A percentile compares a stretch with the other conserved stretches of the same genome.
phyloP scores from a whole-genome alignment of 2,113 vertebrate species.

The Puma concolor region DNA sequence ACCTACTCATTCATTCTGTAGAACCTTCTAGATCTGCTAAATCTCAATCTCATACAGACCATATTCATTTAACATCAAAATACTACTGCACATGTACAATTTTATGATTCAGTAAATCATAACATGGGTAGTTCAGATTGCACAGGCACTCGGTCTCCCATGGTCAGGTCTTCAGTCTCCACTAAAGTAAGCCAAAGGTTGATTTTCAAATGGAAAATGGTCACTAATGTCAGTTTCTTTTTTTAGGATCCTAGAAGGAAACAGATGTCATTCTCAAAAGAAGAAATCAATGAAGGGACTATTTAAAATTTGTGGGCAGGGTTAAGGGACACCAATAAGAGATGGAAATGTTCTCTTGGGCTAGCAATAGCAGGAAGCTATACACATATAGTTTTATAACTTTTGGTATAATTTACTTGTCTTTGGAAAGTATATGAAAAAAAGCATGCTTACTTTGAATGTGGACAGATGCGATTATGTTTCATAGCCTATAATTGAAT shows the following conservation, averaged over 20 bases:
- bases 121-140: not conserved
- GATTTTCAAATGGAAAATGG: not conserved
- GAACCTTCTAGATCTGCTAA: not conserved
- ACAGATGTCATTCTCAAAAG: not conserved
- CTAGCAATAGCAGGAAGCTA: not conserved
- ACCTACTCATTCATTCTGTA: not conserved
- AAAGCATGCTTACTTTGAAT: not conserved
- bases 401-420: not conserved
- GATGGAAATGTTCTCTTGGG: not conserved
- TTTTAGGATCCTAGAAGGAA: not conserved
- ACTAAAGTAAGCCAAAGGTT: not conserved
- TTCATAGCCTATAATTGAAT: not conserved
- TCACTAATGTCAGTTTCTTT: not conserved
- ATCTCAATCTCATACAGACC: not conserved
- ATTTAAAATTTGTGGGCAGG: not conserved
- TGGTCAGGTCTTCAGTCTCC: not conserved
- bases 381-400: not conserved
- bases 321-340: not conserved
- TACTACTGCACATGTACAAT: not conserved
- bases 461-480: not conserved
- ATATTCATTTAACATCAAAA: not conserved
- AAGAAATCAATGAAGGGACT: not conserved
- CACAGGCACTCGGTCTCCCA: not conserved
- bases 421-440: not conserved
- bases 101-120: not conserved